Conservation (phyloP, 2,113 vertebrate genomes). For the Holacanthus passer region DNA sequence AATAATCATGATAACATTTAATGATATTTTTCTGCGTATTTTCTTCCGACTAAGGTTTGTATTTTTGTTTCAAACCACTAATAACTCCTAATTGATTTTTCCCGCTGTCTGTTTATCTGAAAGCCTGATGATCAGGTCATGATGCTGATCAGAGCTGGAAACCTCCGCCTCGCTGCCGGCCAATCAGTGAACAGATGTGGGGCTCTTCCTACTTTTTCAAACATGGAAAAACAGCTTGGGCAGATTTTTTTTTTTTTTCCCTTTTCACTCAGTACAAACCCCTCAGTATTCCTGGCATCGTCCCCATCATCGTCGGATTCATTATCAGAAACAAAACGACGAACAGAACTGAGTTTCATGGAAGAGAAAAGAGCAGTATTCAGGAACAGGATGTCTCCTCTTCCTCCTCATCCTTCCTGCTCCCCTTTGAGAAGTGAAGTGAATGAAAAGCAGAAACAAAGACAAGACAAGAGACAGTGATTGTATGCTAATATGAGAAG, state of each 20-base stretch:
- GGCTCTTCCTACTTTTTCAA: background rate
- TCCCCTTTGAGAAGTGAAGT: constrained; percentile 13
- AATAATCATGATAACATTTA: background rate
- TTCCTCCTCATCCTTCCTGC: constrained; percentile 35
- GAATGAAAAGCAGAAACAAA: constrained; percentile 28
- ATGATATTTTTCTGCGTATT: background rate
- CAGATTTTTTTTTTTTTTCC: background rate
- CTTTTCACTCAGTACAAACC: background rate
- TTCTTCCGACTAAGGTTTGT: background rate
- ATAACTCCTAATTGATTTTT: background rate
- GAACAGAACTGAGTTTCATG: background rate
- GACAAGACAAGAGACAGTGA: constrained; percentile 37
- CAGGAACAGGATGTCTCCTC: constrained; percentile 39
- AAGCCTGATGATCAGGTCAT: background rate
- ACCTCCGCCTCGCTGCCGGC: background rate
- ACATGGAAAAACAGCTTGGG: constrained; percentile 1
- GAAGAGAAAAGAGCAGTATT: background rate
- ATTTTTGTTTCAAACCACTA: background rate
- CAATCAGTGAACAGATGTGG: constrained; percentile 10
- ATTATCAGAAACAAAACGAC: constrained; percentile 23
- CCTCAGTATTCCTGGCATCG: constrained; percentile 28
- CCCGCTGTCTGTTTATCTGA: background rate
- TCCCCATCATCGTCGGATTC: constrained; percentile 15
- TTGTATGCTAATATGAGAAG: constrained; percentile 35
- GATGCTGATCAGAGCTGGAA: background rate